Conservation (phyloP, 2,113 vertebrate genomes). For the Lampris incognitus region DNA sequence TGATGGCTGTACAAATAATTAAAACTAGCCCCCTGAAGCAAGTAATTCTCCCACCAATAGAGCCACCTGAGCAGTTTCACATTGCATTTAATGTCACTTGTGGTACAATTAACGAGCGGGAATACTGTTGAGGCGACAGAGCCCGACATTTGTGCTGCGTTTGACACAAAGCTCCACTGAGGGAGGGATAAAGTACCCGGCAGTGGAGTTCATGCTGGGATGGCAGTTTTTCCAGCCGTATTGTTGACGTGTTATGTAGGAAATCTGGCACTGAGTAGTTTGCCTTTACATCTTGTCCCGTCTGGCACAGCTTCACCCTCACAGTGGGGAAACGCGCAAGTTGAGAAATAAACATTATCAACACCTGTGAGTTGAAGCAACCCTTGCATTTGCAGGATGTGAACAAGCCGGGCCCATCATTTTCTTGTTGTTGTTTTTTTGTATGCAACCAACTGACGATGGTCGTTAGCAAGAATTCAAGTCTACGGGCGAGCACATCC, state of each 20-base stretch:
- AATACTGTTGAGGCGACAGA: slow-evolving; percentile 26
- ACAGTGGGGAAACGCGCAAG: too few species aligned
- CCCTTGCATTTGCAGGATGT: too few species aligned
- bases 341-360: neutral
- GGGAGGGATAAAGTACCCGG: slow-evolving; percentile 24
- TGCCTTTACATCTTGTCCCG: neutral
- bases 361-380: neutral
- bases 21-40: slow-evolving; percentile 46
- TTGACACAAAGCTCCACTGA: slow-evolving; percentile 31
- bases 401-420: too few species aligned
- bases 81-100: slow-evolving; percentile 52
- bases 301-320: neutral
- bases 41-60: slow-evolving; percentile 31
- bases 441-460: too few species aligned
- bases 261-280: neutral
- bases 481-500: too few species aligned
- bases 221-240: neutral
- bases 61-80: slow-evolving; percentile 56
- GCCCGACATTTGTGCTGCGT: slow-evolving; percentile 20
- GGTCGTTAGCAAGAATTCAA: too few species aligned
- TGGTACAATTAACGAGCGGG: slow-evolving; percentile 47
- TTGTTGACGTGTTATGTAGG: neutral
- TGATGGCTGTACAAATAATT: slow-evolving; percentile 61
- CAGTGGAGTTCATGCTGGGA: slow-evolving; percentile 4
- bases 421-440: too few species aligned